A percentile compares a stretch with the other conserved stretches of the same genome.
Conservation (phyloP, 2,888 invertebrate genomes). For the Agrotis puta region DNA sequence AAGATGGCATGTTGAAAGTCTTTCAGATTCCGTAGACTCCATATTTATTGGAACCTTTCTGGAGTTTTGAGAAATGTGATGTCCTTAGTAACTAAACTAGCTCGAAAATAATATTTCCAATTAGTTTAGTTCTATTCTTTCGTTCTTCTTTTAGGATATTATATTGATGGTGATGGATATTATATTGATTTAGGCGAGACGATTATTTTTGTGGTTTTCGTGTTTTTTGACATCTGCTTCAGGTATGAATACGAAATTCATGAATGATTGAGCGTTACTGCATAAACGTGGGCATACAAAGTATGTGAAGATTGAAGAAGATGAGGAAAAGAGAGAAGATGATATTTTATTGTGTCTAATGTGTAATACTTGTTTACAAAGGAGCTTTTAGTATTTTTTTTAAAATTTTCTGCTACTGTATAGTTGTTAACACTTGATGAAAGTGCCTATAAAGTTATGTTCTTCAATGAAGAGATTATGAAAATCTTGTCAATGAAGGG, state of each 20-base stretch:
- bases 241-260: not conserved
- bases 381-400: no score
- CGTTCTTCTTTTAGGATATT: no score
- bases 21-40: conserved; percentile 47
- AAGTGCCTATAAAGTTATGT: not conserved
- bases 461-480: conserved; percentile 30
- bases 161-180: no score
- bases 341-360: no score
- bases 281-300: no score
- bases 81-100: no score
- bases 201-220: not conserved
- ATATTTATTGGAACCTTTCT: conserved; percentile 40
- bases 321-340: no score
- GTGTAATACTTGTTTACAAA: no score
- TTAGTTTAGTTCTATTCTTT: no score
- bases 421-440: not conserved
- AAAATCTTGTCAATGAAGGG: conserved; percentile 68
- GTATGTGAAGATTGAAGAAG: no score
- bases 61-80: conserved; percentile 41
- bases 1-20: conserved; percentile 65
- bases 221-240: not conserved
- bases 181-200: conserved; percentile 14
- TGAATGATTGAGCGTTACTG: not conserved
- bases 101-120: no score
- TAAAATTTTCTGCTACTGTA: not conserved